Evolutionary conservation across 2,113 vertebrate genomes (phyloP), one percentile per base, ranked within the genome.

Genomic region (Chamaea fasciata): DNA sequence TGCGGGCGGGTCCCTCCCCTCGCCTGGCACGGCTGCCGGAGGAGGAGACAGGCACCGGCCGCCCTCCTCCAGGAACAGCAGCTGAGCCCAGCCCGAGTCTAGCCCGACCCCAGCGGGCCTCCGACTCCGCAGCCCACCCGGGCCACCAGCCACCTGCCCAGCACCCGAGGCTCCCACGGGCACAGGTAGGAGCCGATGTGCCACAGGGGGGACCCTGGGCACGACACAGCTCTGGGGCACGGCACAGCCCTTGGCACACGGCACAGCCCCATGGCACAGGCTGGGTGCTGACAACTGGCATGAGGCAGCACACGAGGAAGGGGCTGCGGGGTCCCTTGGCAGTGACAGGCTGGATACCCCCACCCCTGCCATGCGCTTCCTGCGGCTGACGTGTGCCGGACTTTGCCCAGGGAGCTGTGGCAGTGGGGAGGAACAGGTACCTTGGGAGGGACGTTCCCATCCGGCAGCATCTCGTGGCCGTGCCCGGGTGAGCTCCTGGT

Each of bases 11-110:
- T 94, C 95, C 95, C 96, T 95, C 94, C 96, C 92, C 87, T 95
- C 1, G 85, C 95, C 90, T 96, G 97, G 97, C 96, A 97, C 93
- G 4, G 87, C 83, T 83, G 71, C 39, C 4, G 94, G 96, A 96
- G 97, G 97, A 97, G 96, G 96, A 96, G 97, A 92, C 95, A 93
- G 92, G 77, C 88, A 2, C 73, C 14, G 10, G 92, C 94, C 11
- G 90, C 81, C 93, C 88, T 94, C 90, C 94, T 94, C 90, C 89
- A 90, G 96, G 97, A 96, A 92, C 97, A 91, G 82, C 77, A 52
- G 74, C 67, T 3, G 59, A 55, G 31, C 60, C 76, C 46, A 64
- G 75, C 68, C 63, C 3, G 31, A 87, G 75, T 73, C 52, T 57
- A 53, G 86, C 31, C 68, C 2, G 28, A 90, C 67, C 52, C 50